phyloP scores from a whole-genome alignment of 2,888 invertebrate genomes.

The Tanytarsus gracilentus region DNA sequence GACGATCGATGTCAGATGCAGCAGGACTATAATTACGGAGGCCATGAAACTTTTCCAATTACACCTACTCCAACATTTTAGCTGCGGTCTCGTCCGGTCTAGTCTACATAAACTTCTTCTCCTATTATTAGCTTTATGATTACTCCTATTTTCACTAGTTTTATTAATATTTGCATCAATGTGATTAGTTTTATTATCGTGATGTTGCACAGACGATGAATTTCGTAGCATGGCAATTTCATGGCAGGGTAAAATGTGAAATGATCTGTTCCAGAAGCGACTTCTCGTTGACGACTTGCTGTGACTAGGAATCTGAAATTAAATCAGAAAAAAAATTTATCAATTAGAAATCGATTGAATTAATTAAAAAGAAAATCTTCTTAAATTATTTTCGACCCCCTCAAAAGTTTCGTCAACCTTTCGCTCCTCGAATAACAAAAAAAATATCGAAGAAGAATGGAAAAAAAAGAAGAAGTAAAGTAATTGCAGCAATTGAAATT shows the following conservation, averaged over 20 bases:
- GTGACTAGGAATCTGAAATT: constrained; percentile 19
- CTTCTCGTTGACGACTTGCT: constrained; percentile 23
- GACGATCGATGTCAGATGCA: constrained; percentile 34
- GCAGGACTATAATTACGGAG: constrained; percentile 20
- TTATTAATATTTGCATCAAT: neutral
- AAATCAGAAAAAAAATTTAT: neutral
- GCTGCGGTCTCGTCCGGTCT: constrained; percentile 8
- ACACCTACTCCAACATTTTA: constrained; percentile 6
- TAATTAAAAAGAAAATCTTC: neutral
- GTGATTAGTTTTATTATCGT: neutral
- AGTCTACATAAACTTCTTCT: constrained; percentile 9
- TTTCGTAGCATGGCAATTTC: neutral
- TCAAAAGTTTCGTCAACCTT: too few relatives aligned
- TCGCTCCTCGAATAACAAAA: too few relatives aligned
- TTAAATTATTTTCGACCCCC: too few relatives aligned
- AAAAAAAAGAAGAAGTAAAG: neutral
- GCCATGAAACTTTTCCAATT: constrained; percentile 12
- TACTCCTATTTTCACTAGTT: neutral
- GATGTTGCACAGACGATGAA: neutral
- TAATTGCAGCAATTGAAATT: constrained; percentile 1
- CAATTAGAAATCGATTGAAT: neutral
- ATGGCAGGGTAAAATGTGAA: constrained; percentile 20
- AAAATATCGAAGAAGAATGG: neutral
- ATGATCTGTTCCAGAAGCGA: constrained; percentile 26
- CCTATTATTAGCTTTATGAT: neutral